Percentiles rank a stretch among this genome's conserved stretches.
These are phyloP conservation scores for Oeneis ivallda DNA, from an alignment of 2,888 invertebrate genomes.

Conservation along the genomic window DNA sequence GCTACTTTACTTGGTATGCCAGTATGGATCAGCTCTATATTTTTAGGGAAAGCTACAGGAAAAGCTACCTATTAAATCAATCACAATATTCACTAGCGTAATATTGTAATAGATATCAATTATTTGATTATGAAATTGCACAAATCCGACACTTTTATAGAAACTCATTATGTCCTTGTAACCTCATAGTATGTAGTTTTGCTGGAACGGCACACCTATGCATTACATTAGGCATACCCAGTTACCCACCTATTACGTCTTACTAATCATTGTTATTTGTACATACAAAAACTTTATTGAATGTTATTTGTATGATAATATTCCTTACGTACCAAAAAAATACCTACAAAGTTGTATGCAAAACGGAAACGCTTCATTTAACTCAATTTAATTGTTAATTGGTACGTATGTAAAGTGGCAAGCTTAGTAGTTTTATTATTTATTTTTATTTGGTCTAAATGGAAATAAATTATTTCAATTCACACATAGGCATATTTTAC, in stretches of 20 bases:
- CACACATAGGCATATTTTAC: too few relatives aligned
- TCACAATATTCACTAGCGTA: slow-evolving; percentile 18
- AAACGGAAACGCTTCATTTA: slow-evolving; percentile 2
- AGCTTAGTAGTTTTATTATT: neutral
- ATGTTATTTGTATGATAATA: slow-evolving; percentile 2
- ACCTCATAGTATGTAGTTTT: slow-evolving; percentile 10
- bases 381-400: neutral
- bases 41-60: neutral
- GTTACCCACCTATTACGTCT: neutral
- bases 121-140: slow-evolving; percentile 27
- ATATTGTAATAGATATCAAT: slow-evolving; percentile 22
- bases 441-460: neutral
- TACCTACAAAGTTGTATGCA: neutral
- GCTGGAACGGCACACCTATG: slow-evolving; percentile 20
- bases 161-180: slow-evolving; percentile 28
- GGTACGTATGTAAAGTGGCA: neutral
- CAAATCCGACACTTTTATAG: slow-evolving; percentile 28
- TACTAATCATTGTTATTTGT: neutral
- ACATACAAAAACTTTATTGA: neutral
- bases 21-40: neutral
- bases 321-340: neutral
- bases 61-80: neutral
- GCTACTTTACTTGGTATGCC: too few relatives aligned
- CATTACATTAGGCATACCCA: neutral
- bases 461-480: too few relatives aligned